Base-by-base conservation (phyloP, 2,113 vertebrate species). In the Entelurus aequoreus region DNA sequence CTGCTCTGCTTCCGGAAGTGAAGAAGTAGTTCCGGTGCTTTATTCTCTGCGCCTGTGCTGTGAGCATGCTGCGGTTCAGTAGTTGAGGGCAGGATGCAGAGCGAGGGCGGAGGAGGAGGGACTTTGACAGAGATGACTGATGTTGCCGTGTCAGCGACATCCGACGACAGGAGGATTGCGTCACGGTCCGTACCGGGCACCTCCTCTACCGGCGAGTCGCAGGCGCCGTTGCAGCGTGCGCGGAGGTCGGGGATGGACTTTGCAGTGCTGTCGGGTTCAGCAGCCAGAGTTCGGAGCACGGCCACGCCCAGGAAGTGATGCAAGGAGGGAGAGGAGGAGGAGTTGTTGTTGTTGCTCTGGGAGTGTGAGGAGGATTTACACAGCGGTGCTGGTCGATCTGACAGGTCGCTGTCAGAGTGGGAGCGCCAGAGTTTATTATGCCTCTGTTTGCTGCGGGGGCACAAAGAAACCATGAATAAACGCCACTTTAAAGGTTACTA, bases 381-480 rank as follows among this genome's bases (percentile, higher is more conserved):
- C 60, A 90, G 87, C 12, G 90, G 82, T 64, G 93, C 92, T 0
- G 92, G 92, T 19, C 91, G 92, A 68, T 95, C 94, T 0, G 94
- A 96, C 38, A 99, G 91, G 80, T 98, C 94, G 0, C 95, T 92
- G 62, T 98, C 97, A 0, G 96, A 98, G 87, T 97, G 97, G 0
- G 96, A 99, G 61, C 96, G 92, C 97, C 97, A 99, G 9, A 99
- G 91, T 66, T 99, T 98, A 68, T 99, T 99, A 71, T 99, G 97
- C 4, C 97, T 85, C 77, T 99, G 97, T 82, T 99, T 99, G 88
- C 97, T 99, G 90, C 79, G 83, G 0, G 70, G 7, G 67, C 66
- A 65, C 1, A 67, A 49, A 62, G 0, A 28, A 51, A 52, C 10
- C 4, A 6, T 2, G 8, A 42, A 44, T 6, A 47, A 48, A 36